Conservation (phyloP, 2,888 invertebrate genomes). For the Metopia argyrocephala region DNA sequence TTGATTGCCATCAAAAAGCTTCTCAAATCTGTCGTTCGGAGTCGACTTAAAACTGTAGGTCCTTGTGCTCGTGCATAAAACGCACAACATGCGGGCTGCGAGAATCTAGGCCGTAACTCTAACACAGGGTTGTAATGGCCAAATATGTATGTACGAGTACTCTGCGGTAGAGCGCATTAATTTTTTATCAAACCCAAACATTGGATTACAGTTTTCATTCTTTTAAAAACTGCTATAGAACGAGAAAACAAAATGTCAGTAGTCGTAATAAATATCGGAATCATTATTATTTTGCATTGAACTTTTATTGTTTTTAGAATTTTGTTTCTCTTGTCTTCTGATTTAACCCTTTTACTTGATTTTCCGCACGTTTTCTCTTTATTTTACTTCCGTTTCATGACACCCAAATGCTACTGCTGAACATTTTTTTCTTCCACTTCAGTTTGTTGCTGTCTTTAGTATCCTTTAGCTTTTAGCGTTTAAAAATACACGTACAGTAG, state of each 20-base stretch:
- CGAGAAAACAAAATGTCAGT: neutral
- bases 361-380: conserved; percentile 17
- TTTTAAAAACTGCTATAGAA: neutral
- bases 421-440: conserved; percentile 25
- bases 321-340: conserved; percentile 4
- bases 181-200: no score
- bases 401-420: conserved; percentile 21
- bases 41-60: no score
- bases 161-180: neutral
- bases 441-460: neutral
- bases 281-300: conserved; percentile 58
- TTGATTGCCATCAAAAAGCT: no score
- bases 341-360: conserved; percentile 42
- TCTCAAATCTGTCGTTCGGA: no score
- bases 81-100: no score
- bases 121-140: no score
- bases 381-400: conserved; percentile 32
- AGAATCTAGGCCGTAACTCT: no score
- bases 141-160: no score
- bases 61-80: no score
- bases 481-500: conserved; percentile 5
- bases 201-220: neutral
- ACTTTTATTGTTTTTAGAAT: conserved; percentile 41
- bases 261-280: conserved; percentile 39
- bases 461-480: conserved; percentile 37